phyloP scores from a whole-genome alignment of 2,797 vertebrate genomes.

The Pampus argenteus region DNA sequence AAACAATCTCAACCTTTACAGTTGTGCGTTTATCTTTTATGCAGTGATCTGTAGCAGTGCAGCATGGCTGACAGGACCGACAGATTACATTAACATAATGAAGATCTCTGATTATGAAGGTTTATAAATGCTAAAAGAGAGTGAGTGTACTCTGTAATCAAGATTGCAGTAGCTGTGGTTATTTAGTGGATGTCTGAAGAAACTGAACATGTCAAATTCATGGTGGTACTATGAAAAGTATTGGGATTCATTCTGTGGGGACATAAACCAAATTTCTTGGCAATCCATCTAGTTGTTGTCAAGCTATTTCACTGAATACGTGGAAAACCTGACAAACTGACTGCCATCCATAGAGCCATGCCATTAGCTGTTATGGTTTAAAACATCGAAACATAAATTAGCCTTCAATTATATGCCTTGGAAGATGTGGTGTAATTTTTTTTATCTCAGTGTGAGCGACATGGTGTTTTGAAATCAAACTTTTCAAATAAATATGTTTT shows the following conservation, averaged over 20 bases:
- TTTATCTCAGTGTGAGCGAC: too few species aligned
- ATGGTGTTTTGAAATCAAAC: not conserved
- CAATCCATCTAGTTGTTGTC: too few species aligned
- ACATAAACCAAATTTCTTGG: too few species aligned
- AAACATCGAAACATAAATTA: too few species aligned
- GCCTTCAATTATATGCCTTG: not conserved
- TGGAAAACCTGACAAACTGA: too few species aligned
- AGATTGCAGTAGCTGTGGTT: not conserved
- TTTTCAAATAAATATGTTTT: not conserved
- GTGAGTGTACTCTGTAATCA: not conserved
- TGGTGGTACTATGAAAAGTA: too few species aligned
- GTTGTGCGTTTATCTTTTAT: not conserved
- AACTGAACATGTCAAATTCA: not conserved
- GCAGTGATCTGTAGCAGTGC: constrained; percentile 36
- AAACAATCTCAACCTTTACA: constrained; percentile 13
- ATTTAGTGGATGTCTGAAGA: not conserved
- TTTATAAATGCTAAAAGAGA: constrained; percentile 2
- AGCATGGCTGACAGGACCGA: not conserved
- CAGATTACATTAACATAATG: constrained; percentile 9
- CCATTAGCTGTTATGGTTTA: too few species aligned
- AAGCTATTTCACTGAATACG: too few species aligned
- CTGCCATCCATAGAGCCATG: too few species aligned
- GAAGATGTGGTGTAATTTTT: not conserved
- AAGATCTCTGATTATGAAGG: constrained; percentile 4
- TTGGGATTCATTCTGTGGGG: too few species aligned